Base-by-base conservation (phyloP, 2,888 invertebrate species). In the Alitta virens region DNA sequence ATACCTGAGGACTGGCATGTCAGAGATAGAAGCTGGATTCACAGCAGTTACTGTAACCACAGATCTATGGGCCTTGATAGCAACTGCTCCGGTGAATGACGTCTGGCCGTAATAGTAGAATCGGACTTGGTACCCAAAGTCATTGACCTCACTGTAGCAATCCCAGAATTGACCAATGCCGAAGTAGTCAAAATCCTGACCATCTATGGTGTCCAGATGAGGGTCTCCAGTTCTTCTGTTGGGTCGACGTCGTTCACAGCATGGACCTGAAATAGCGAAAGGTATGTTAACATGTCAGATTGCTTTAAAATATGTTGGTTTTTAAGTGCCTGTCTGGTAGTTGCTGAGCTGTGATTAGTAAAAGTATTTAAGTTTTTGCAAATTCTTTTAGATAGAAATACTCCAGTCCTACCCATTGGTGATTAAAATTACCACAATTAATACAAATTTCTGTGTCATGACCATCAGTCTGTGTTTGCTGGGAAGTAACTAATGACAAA, bases 151-250 rank as follows among this genome's bases (percentile, higher is more conserved):
- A 46, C 56, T 62, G 18, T 26, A 56, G 57, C 62, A 62, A 42
- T 57, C 56, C 62, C 62, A 62, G 51, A 46, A 58, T 51, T 57
- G 33, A n/a, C 62, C 62, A n/a, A 62, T 62, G 25, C 57, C 62
- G 42, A 57, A 57, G 52, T 57, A 62, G 38, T 62, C 56, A 51
- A 46, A 62, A 16, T 38, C 24, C 12, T 46, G 18, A 5, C 60
- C 60, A 40, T 60, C 60, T 18, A 38, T n/a, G 1, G 60, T 60
- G 25, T 60, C 53, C 5, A 51, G 24, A 25, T 60, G 60, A 3
- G 60, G 60, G 24, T 60, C 60, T 23, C 60, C 60, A 14, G 26
- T 40, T 9, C 23, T 16, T 18, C 53, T 23, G 3, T 52, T 33
- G n/a, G 40, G 33, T n/a, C 24, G 42, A 9, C 49, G 16, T 14